phyloP scores from a whole-genome alignment of 2,888 invertebrate species.

The Eilema sororculum region DNA sequence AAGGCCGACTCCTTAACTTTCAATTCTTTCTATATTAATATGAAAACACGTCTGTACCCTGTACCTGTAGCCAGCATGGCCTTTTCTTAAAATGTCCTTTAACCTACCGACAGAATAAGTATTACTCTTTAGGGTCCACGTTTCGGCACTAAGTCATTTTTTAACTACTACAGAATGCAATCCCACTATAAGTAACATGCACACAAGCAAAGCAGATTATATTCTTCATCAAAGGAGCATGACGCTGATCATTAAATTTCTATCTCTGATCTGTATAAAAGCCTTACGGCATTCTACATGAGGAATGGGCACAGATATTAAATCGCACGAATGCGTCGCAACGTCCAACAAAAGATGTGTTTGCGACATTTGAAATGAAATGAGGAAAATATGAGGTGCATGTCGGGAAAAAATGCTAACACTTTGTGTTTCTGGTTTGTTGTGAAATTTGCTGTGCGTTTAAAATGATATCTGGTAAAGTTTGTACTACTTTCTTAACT shows the following conservation, averaged over 20 bases:
- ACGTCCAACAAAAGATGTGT: constrained; percentile 29
- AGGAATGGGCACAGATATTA: constrained; percentile 41
- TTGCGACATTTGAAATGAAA: constrained; percentile 42
- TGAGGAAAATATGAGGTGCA: constrained; percentile 36
- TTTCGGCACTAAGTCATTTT: no score
- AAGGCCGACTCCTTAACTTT: no score
- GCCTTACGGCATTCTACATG: constrained; percentile 12
- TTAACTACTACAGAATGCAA: background rate
- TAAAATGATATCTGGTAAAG: background rate
- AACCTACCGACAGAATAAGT: no score
- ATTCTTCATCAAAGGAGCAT: constrained; percentile 13
- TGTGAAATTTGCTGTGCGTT: background rate
- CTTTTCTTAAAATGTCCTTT: no score
- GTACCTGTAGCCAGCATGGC: no score
- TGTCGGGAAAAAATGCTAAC: constrained; percentile 12
- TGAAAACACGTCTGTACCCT: no score
- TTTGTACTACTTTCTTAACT: no score
- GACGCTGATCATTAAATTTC: constrained; percentile 9
- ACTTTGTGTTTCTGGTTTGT: no score
- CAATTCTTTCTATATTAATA: no score
- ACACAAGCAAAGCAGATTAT: background rate
- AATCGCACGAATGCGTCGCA: constrained; percentile 33
- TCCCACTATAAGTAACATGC: background rate
- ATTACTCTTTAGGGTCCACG: no score
- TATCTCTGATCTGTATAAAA: constrained; percentile 22